Conservation (phyloP, 2,797 vertebrate species). For the Rhabdomys pumilio region DNA sequence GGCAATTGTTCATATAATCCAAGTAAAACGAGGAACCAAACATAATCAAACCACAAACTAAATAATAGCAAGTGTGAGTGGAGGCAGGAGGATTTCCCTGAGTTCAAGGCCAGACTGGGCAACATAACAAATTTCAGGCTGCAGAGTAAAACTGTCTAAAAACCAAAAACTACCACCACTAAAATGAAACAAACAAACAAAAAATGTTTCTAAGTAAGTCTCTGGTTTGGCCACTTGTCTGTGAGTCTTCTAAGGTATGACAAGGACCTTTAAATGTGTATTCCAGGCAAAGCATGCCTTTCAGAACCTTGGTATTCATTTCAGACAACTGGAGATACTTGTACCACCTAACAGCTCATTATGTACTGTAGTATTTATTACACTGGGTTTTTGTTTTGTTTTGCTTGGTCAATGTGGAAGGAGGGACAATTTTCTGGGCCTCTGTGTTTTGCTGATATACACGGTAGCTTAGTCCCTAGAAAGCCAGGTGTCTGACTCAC, state of each 20-base stretch:
- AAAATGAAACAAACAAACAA: neutral
- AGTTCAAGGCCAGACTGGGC: neutral
- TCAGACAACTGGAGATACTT: conserved; percentile 7
- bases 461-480: neutral
- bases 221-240: conserved; percentile 17
- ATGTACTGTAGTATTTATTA: neutral
- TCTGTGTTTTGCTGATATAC: conserved; percentile 8
- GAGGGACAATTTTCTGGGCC: neutral
- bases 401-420: neutral
- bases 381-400: neutral
- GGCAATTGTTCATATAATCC: conserved; percentile 81
- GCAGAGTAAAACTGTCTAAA: neutral
- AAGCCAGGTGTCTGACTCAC: neutral
- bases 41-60: neutral
- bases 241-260: neutral
- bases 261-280: conserved; percentile 50
- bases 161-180: neutral
- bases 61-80: neutral
- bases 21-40: conserved; percentile 77
- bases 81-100: neutral
- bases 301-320: neutral
- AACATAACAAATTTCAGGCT: neutral
- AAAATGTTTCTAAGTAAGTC: neutral
- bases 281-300: conserved; percentile 37
- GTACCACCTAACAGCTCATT: neutral